phyloP scores from a whole-genome alignment of 2,888 invertebrate genomes.

The Hemicrepidius hirtus region DNA sequence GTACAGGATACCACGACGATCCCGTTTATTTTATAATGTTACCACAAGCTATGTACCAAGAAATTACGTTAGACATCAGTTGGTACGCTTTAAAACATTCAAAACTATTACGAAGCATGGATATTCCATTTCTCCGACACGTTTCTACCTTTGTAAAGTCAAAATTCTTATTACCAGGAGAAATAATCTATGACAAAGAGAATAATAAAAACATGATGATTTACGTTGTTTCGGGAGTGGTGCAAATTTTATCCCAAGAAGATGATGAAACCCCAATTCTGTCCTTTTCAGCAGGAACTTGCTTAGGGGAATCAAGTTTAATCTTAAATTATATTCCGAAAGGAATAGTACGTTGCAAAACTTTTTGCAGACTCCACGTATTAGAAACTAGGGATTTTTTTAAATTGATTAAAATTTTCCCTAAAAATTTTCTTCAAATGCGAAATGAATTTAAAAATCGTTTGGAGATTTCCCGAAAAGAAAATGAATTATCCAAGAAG shows the following conservation, averaged over 20 bases:
- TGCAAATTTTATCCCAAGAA: constrained; percentile 59
- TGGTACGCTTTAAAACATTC: constrained; percentile 57
- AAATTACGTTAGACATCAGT: constrained; percentile 51
- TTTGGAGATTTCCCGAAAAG: constrained; percentile 2
- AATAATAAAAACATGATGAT: constrained; percentile 54
- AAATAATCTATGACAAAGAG: constrained; percentile 53
- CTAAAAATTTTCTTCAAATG: constrained; percentile 1
- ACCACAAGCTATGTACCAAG: constrained; percentile 6
- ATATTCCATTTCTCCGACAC: constrained; percentile 54
- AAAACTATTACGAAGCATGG: constrained; percentile 54
- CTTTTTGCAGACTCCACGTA: constrained; percentile 57
- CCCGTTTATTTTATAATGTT: background rate
- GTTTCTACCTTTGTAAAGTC: constrained; percentile 51
- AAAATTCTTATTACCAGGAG: constrained; percentile 55
- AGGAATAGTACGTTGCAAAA: constrained; percentile 57
- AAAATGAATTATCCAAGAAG: background rate
- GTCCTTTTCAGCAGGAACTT: constrained; percentile 58
- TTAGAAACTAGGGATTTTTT: constrained; percentile 52
- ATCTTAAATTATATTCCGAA: constrained; percentile 52
- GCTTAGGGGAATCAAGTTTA: constrained; percentile 56
- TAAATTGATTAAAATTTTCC: constrained; percentile 32
- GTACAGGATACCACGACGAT: constrained; percentile 10
- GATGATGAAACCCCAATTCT: constrained; percentile 60
- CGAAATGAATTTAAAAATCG: constrained; percentile 2
- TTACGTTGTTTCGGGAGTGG: constrained; percentile 57